Evolutionary conservation across 2,888 invertebrate genomes (phyloP).

Genomic region (Smittia aterrima): DNA sequence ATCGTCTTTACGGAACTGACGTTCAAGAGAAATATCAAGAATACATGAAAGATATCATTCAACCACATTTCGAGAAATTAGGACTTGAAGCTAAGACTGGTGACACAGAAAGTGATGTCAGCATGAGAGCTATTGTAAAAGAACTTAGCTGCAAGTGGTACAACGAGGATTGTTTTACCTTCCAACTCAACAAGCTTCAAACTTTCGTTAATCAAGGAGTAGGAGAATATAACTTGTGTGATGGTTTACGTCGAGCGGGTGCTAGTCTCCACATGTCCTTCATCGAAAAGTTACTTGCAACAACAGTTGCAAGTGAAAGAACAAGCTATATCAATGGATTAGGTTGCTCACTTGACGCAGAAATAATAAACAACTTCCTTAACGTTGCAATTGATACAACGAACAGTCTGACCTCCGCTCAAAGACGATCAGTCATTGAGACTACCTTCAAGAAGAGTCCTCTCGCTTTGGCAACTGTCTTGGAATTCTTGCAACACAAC

Average conservation of each 20-base stretch:
- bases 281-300: neutral
- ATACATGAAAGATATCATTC: neutral
- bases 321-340: neutral
- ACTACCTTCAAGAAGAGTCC: neutral
- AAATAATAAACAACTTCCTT: neutral
- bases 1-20: neutral
- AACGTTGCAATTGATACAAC: neutral
- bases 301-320: neutral
- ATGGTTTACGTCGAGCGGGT: neutral
- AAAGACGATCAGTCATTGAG: neutral
- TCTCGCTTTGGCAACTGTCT: neutral
- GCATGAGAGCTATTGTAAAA: neutral
- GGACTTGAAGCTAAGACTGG: neutral
- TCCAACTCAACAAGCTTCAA: neutral
- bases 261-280: neutral
- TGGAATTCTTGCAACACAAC: neutral
- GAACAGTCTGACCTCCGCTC: neutral
- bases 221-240: neutral
- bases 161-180: neutral
- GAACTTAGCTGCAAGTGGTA: neutral
- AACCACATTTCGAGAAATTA: neutral
- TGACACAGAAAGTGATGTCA: neutral
- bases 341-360: slow-evolving; percentile 13
- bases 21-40: neutral
- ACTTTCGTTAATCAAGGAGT: neutral